phyloP scores from a whole-genome alignment of 2,888 invertebrate genomes.

The Odontomyia ornata region DNA sequence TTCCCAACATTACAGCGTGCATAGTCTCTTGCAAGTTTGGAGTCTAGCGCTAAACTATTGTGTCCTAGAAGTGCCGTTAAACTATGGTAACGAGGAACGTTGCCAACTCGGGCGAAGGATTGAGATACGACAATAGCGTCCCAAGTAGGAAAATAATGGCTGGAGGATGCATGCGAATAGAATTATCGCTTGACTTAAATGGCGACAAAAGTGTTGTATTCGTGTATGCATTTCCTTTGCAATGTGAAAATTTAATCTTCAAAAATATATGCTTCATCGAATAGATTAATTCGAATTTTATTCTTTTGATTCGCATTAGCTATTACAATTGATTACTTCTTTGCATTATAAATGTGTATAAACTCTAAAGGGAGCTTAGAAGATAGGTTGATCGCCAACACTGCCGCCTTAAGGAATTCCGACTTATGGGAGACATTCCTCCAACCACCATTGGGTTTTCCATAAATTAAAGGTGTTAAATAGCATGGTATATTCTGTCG shows the following conservation, averaged over 20 bases:
- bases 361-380: no score
- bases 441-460: background rate
- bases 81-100: slow-evolving; percentile 10
- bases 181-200: slow-evolving; percentile 39
- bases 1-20: slow-evolving; percentile 42
- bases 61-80: slow-evolving; percentile 15
- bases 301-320: no score
- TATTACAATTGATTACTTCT: no score
- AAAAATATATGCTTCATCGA: background rate
- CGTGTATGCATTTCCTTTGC: no score
- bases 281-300: background rate
- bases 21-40: slow-evolving; percentile 1
- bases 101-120: slow-evolving; percentile 6
- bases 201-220: background rate
- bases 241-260: no score
- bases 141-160: slow-evolving; percentile 5
- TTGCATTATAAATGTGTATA: no score
- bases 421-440: no score
- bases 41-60: slow-evolving; percentile 11
- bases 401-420: no score
- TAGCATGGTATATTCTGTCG: background rate
- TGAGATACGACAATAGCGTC: slow-evolving; percentile 11
- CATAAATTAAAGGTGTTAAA: slow-evolving; percentile 7
- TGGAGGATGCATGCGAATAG: slow-evolving; percentile 18
- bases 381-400: no score